Conservation (phyloP, 2,797 vertebrate genomes). For the Microctenopoma steveboyesi region DNA sequence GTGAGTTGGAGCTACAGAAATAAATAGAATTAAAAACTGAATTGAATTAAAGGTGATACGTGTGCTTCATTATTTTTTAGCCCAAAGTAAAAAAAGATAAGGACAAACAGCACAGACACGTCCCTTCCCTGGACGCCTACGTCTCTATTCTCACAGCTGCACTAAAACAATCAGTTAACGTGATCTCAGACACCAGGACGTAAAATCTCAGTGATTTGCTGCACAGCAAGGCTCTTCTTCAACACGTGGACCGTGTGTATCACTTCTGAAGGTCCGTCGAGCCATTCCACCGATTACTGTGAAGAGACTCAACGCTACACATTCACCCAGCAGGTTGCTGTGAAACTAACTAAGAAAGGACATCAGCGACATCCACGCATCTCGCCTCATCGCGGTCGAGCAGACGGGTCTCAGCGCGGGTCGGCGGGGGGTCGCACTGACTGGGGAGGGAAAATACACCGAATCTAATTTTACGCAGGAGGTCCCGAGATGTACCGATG, state of each 20-base stretch:
- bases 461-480: conserved; percentile 47
- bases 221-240: background rate
- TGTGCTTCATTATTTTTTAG: no score
- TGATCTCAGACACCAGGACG: conserved; percentile 15
- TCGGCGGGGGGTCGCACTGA: conserved; percentile 1
- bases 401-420: conserved; percentile 2
- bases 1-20: no score
- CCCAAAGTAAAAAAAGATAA: no score
- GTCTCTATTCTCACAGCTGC: background rate
- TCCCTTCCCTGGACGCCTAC: background rate
- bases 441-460: conserved; percentile 1
- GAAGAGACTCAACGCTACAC: conserved; percentile 20
- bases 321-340: conserved; percentile 37
- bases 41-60: background rate
- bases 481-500: conserved; percentile 42
- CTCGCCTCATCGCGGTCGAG: conserved; percentile 20
- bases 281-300: conserved; percentile 26
- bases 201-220: background rate
- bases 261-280: conserved; percentile 5
- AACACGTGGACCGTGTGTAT: conserved; percentile 19
- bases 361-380: conserved; percentile 22
- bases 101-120: background rate
- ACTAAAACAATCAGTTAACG: background rate
- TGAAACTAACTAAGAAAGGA: conserved; percentile 48
- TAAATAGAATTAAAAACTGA: no score